These are phyloP conservation scores for Zootermopsis nevadensis DNA, from an alignment of 2,888 invertebrate species.

Conservation along the genomic window DNA sequence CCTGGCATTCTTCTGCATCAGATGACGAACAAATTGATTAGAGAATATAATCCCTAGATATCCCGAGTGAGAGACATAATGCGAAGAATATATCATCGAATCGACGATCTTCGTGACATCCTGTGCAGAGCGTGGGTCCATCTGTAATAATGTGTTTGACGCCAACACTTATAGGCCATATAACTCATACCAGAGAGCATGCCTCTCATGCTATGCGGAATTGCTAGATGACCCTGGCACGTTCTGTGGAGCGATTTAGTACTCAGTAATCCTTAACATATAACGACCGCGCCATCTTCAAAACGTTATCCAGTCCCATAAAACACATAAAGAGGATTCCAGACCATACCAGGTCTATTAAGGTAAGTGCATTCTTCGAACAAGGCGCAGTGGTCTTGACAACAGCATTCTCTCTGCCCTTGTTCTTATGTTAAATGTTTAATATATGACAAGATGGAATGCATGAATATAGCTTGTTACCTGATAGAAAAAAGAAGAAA, in stretches of 20 bases:
- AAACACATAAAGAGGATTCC: conserved; percentile 3
- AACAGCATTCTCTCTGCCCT: neutral
- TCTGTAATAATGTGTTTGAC: neutral
- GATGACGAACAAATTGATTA: too few relatives aligned
- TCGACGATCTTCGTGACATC: neutral
- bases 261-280: neutral
- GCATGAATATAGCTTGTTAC: too few relatives aligned
- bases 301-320: conserved; percentile 1
- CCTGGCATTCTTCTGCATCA: too few relatives aligned
- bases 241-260: neutral
- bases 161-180: neutral
- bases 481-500: too few relatives aligned
- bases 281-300: neutral
- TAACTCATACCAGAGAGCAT: neutral
- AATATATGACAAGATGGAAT: neutral
- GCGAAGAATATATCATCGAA: too few relatives aligned
- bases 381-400: too few relatives aligned
- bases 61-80: too few relatives aligned
- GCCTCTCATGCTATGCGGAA: neutral
- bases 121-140: neutral
- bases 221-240: neutral
- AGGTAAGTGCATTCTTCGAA: neutral
- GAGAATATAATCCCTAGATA: too few relatives aligned
- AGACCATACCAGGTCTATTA: neutral
- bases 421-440: neutral